phyloP scores from a whole-genome alignment of 2,113 vertebrate species.

The Manacus vitellinus region DNA sequence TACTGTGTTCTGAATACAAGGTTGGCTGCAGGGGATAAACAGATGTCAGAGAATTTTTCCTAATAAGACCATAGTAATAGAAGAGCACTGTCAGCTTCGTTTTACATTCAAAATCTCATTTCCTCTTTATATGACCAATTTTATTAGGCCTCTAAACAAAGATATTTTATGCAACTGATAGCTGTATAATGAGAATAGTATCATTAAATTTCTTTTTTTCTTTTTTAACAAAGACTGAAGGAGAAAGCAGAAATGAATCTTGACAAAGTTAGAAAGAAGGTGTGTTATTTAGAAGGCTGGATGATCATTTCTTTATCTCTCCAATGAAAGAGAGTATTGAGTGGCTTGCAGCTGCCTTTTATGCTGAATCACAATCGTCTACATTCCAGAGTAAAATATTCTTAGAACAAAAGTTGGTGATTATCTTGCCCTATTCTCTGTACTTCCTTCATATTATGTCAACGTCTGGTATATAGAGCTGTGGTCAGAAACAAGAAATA shows the following conservation, averaged over 20 bases:
- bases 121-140: slow-evolving; percentile 83
- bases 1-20: slow-evolving; percentile 91
- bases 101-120: slow-evolving; percentile 87
- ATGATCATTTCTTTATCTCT: background rate
- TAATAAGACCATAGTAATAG: slow-evolving; percentile 89
- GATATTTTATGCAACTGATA: slow-evolving; percentile 78
- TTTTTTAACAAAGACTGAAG: slow-evolving; percentile 63
- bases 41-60: slow-evolving; percentile 90
- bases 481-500: background rate
- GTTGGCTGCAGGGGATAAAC: slow-evolving; percentile 90
- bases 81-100: slow-evolving; percentile 85
- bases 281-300: slow-evolving; percentile 21
- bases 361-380: slow-evolving; percentile 48
- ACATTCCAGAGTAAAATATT: slow-evolving; percentile 18
- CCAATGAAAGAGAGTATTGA: background rate
- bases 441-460: background rate
- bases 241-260: background rate
- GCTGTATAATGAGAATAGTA: slow-evolving; percentile 57
- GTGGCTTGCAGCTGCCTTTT: slow-evolving; percentile 32
- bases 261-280: slow-evolving; percentile 6
- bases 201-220: slow-evolving; percentile 56
- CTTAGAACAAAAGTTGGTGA: background rate
- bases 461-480: background rate
- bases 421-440: background rate
- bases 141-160: slow-evolving; percentile 84